Evolutionary conservation across 2,888 invertebrate species (phyloP), one percentile per base, ranked within the genome.

Genomic region (Trichogramma evanescens): DNA sequence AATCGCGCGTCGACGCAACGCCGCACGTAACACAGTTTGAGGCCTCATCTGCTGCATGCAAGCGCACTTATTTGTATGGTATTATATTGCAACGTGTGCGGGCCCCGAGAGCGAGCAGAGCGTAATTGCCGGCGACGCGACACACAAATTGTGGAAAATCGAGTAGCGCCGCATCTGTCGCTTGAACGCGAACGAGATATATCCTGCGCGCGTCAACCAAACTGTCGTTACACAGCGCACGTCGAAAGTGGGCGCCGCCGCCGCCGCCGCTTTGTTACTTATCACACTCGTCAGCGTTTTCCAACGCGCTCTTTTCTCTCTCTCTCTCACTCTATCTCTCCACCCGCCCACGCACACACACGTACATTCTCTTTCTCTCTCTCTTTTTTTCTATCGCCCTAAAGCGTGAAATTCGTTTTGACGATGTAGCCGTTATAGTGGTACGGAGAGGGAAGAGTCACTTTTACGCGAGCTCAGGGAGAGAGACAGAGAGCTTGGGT

Each of bases 241-340:
- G 50, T n/a, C n/a, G 40, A 13, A 48, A 26, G 44, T 44, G 55
- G 48, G 48, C 51, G 8, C 51, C 39, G 40, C n/a, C n/a, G n/a
- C 9, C 51, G 40, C 10, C 13, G 44, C 13, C 43, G 43, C 40
- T 39, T 48, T 8, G 39, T 41, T 38, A 39, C 41, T 9, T n/a
- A n/a, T n/a, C 3, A 9, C 46, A 8, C 46, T 46, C 50, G 58
- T 61, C 62, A 61, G 67, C 67, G 66, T 68, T 66, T 67, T 69
- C 68, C 66, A 68, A 68, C 67, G 64, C 67, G 63, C 60, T 13
- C 13, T 10, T 10, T 5, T 8, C 8, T 46, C 46, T 46, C 10
- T 46, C 10, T 6, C 8, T 8, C 8, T 10, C 5, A 1, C 10
- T 8, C 10, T 8, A 10, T 5, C 6, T 8, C 6, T 10, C 9